A percentile compares a stretch with the other conserved stretches of the same genome.
Evolutionary conservation across 2,797 vertebrate genomes (phyloP).

Genomic region (Mionectes olivaceus): DNA sequence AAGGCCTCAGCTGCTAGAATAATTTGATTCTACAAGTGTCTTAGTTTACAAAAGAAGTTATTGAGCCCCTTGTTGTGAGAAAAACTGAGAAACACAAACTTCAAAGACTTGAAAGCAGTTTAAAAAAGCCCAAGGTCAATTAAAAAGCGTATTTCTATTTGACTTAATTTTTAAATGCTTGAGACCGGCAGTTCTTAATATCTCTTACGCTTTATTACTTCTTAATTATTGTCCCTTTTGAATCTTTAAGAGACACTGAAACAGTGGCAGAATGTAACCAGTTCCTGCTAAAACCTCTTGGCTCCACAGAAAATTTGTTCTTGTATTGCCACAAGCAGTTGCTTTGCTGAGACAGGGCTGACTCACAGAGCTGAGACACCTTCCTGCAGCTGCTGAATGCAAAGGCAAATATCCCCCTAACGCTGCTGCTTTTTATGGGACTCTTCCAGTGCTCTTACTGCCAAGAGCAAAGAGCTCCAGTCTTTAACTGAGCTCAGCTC

Average conservation of each 20-base stretch:
- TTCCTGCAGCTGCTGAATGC: neutral
- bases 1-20: neutral
- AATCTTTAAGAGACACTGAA: neutral
- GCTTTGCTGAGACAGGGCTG: neutral
- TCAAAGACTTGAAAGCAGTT: neutral
- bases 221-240: neutral
- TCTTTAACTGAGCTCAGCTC: neutral
- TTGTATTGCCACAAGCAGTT: neutral
- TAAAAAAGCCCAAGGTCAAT: neutral
- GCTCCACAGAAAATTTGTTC: neutral
- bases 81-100: neutral
- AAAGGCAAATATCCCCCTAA: neutral
- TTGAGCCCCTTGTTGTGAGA: neutral
- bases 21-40: neutral
- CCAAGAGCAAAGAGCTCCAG: constrained; percentile 5
- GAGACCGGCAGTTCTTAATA: neutral
- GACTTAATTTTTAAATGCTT: neutral
- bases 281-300: neutral
- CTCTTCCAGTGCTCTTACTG: neutral
- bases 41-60: neutral
- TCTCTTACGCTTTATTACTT: neutral
- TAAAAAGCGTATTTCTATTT: neutral
- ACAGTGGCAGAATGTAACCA: neutral
- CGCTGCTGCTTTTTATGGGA: neutral
- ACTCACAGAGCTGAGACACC: neutral